Base-by-base conservation (phyloP, 2,113 vertebrate genomes). In the Eptesicus fuscus region DNA sequence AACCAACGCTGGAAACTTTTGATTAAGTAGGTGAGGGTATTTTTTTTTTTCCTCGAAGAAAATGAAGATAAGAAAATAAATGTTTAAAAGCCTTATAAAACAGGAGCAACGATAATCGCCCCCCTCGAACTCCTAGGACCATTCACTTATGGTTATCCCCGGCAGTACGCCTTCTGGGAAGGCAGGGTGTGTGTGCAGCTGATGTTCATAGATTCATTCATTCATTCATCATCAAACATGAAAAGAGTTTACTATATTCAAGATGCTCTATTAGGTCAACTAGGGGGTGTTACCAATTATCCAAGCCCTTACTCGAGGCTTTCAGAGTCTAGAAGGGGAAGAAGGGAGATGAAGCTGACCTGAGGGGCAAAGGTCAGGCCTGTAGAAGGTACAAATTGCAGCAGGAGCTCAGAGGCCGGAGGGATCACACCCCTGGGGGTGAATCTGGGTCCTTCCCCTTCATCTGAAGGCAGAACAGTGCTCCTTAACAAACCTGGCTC, bases 21-120 rank as follows among this genome's bases (percentile, higher is more conserved):
- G 97, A 97, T 97, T 97, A 97, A 93, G 96, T 93, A 83, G 67
- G 85, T 95, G 92, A 96, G 91, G 88, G 53, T 95, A 94, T 87
- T 96, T 93, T 90, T 96, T 93, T 90, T 84, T 77, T 51, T 13
- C 51, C 71, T 95, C 96, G 95, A 96, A 84, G 44, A 93, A 94
- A 88, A 88, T 65, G 79, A 93, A 87, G 78, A 87, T 97, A 94
- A 91, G 88, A 22, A 93, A 95, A 96, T 91, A 96, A 97, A 90
- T 78, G 35, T 69, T 69, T 63, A 59, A 91, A 95, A 74, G 25
- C 12, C 51, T 65, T 74, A 32, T 76, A 73, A 92, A 96, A 84
- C 44, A 96, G 92, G 42, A 77, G 44, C 65, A 61, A 51, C 56
- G 67, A 40, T 0, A 37, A 88, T 79, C 17, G 9, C 28, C 53